phyloP scores from a whole-genome alignment of 2,113 vertebrate genomes.

The Spea bombifrons region DNA sequence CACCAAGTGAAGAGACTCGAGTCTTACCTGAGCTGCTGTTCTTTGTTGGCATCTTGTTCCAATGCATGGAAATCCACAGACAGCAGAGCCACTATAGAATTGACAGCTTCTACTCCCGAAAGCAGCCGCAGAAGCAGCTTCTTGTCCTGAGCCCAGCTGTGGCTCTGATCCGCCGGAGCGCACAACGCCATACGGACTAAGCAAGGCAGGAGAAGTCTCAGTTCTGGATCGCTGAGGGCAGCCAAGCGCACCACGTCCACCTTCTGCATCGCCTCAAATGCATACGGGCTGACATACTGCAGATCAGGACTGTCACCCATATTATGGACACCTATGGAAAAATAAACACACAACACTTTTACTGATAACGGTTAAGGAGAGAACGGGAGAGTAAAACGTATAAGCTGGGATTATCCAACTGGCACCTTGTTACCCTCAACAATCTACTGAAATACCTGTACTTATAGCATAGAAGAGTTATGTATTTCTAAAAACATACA shows the following conservation, averaged over 20 bases:
- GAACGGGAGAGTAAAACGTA: background rate
- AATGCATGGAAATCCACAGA: conserved; percentile 96
- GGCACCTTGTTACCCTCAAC: no score
- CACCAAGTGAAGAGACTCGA: background rate
- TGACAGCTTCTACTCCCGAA: conserved; percentile 95
- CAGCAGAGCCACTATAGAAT: conserved; percentile 92
- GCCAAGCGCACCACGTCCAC: conserved; percentile 88
- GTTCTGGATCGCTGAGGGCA: conserved; percentile 87
- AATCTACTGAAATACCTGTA: no score
- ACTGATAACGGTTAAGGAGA: background rate
- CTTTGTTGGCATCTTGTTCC: conserved; percentile 95
- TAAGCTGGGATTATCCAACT: no score
- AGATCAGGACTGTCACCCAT: conserved; percentile 82
- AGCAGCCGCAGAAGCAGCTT: conserved; percentile 94
- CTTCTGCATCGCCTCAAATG: conserved; percentile 98
- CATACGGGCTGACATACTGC: conserved; percentile 90
- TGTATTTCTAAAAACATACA: no score
- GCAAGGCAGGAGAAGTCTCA: conserved; percentile 89
- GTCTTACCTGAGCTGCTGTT: conserved; percentile 89
- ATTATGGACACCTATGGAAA: conserved; percentile 58
- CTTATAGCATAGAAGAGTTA: no score
- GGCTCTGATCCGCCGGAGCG: conserved; percentile 95
- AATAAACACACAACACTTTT: background rate
- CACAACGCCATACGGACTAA: conserved; percentile 96
- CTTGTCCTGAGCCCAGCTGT: conserved; percentile 95